Conservation (phyloP, 2,113 vertebrate species). For the Leptobrachium leishanense region DNA sequence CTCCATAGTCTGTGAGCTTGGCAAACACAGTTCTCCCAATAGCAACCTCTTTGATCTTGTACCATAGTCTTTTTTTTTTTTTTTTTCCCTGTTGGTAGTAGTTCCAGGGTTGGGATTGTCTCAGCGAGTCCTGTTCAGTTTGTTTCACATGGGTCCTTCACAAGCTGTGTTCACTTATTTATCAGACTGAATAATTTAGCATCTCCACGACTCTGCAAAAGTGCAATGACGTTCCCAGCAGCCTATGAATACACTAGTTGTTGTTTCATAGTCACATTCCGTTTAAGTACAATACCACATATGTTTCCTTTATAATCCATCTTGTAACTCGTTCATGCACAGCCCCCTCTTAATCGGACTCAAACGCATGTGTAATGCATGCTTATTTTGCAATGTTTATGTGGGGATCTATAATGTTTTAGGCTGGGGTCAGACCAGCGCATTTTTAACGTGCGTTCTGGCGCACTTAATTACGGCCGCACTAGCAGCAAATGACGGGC, state of each 20-base stretch:
- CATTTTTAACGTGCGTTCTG: no score
- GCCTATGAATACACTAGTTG: not conserved
- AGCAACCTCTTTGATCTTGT: slow-evolving; percentile 22
- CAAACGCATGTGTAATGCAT: no score
- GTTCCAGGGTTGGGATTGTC: not conserved
- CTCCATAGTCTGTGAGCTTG: slow-evolving; percentile 18
- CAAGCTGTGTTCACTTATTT: slow-evolving; percentile 23
- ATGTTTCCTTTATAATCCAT: not conserved
- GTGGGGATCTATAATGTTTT: no score
- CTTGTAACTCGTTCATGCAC: not conserved
- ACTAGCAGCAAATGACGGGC: no score
- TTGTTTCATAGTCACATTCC: not conserved
- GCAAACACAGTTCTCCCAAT: not conserved
- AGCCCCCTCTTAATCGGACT: no score
- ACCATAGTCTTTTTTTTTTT: slow-evolving; percentile 11
- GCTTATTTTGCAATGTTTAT: no score
- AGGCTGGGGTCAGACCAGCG: no score
- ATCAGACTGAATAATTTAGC: slow-evolving; percentile 23
- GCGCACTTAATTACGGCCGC: no score
- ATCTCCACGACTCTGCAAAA: not conserved
- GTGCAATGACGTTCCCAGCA: not conserved
- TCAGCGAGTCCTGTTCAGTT: not conserved
- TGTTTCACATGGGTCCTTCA: slow-evolving; percentile 5
- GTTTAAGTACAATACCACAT: not conserved
- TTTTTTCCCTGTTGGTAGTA: slow-evolving; percentile 2